phyloP scores from a whole-genome alignment of 2,113 vertebrate species.

The Glaucidium brasilianum region DNA sequence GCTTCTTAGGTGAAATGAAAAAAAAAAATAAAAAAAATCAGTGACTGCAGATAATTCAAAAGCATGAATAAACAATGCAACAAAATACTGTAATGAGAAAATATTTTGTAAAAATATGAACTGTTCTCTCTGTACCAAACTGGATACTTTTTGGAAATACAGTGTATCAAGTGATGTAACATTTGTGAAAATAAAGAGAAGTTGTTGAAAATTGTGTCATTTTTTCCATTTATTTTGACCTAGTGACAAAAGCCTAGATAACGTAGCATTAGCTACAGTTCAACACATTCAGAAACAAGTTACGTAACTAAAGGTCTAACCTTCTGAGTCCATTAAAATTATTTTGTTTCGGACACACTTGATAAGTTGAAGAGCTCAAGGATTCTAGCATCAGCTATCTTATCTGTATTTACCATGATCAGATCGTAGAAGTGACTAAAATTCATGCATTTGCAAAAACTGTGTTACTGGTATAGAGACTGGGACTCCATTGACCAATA shows the following conservation, averaged over 20 bases:
- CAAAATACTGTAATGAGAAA: background rate
- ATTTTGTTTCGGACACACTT: background rate
- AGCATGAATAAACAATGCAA: constrained; percentile 1
- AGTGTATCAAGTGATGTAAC: background rate
- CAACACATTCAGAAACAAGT: background rate
- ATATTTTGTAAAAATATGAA: background rate
- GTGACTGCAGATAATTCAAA: background rate
- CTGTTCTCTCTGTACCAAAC: background rate
- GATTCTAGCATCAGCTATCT: background rate
- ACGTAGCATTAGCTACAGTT: background rate
- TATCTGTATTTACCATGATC: background rate
- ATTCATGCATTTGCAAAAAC: background rate
- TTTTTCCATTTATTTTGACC: constrained; percentile 16
- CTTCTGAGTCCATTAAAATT: background rate
- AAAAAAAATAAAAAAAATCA: background rate
- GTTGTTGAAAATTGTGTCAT: background rate
- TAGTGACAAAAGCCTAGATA: background rate
- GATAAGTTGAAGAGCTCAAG: background rate
- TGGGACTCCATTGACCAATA: background rate
- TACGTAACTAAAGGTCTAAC: background rate
- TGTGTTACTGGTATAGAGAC: background rate
- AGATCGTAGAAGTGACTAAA: background rate
- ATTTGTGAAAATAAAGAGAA: constrained; percentile 54
- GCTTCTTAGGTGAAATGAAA: background rate
- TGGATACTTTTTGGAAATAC: background rate